Evolutionary conservation across 2,113 vertebrate species (phyloP), one percentile per base, ranked within the genome.

Genomic region (Scolopax mira): DNA sequence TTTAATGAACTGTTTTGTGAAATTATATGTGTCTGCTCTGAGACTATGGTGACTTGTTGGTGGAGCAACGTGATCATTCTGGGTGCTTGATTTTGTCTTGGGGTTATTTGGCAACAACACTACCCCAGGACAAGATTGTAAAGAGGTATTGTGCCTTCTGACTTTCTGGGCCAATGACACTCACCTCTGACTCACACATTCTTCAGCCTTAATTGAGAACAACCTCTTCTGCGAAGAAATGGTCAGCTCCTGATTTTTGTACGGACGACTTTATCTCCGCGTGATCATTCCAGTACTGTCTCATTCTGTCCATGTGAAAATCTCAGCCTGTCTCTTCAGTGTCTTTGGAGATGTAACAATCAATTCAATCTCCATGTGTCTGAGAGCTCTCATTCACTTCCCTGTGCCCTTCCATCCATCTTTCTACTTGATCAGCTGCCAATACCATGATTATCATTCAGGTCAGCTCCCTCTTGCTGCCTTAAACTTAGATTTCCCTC

Each of bases 51-150:
- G 72, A 18, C 8, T 41, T 44, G 30, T 37, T 77, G 33, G 23
- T 65, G 85, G 46, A 78, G 28, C 0, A 2, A 35, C 1, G 2
- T 44, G 31, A 24, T 30, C 3, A 1, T 6, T 15, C 30, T 3
- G 5, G 41, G 24, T 13, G 28, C 7, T 17, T 18, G 21, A 22
- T 57, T 42, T 54, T 64, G 28, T 44, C 27, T 60, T n/a, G 30
- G n/a, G 37, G 8, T 37, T 74, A 22, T 46, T 51, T 71, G n/a
- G 62, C 44, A 57, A 41, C 8, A 33, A 23, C 24, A 14, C 6
- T 25, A 37, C 11, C 23, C 1, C 0, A 13, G 44, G 11, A 18
- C 21, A 46, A 51, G 48, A 18, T 48, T 37, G 49, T 39, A 49
- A 10, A 23, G 39, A 0, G 1, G 13, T 51, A 10, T 19, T 37